phyloP scores from a whole-genome alignment of 2,113 vertebrate species.

The Cygnus atratus region DNA sequence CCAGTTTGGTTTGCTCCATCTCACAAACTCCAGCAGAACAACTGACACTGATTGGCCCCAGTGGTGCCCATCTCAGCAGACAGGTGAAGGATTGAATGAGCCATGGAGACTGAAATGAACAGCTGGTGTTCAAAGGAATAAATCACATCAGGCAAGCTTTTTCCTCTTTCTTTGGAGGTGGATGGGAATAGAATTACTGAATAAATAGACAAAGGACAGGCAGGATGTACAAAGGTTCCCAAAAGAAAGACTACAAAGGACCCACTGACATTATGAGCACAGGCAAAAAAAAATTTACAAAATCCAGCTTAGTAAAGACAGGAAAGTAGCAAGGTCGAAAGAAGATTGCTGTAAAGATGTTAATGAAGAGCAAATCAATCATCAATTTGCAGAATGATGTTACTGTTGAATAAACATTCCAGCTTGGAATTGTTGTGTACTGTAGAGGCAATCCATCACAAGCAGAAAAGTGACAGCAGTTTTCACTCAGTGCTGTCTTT shows the following conservation, averaged over 20 bases:
- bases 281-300: not conserved
- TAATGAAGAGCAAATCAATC: not conserved
- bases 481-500: not conserved
- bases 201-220: not conserved
- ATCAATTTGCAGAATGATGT: not conserved
- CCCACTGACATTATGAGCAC: not conserved
- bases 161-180: not conserved
- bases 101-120: conserved; percentile 31
- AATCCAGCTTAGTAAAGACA: not conserved
- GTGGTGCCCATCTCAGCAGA: not conserved
- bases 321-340: not conserved
- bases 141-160: not conserved
- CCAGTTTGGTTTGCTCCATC: not conserved
- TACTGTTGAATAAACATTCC: not conserved
- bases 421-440: not conserved
- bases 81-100: not conserved
- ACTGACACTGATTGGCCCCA: not conserved
- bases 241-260: not conserved
- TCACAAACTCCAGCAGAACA: not conserved
- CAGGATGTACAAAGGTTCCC: not conserved
- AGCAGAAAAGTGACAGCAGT: not conserved
- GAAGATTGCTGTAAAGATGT: not conserved
- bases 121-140: not conserved
- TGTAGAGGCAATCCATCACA: not conserved
- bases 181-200: not conserved